Base-by-base conservation (phyloP, 2,888 invertebrate species). In the Orthosia incerta region DNA sequence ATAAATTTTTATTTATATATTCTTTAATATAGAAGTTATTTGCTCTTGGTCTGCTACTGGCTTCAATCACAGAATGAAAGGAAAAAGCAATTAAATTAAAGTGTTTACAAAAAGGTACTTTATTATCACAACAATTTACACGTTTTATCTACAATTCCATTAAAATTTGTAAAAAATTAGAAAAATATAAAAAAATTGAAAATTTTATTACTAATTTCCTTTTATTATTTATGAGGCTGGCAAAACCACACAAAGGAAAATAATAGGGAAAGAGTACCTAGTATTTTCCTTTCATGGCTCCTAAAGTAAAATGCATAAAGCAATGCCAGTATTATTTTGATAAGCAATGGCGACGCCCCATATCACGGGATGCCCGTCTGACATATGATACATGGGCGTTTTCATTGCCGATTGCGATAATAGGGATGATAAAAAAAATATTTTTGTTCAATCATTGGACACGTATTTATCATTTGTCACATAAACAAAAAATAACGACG, bases 321-420 rank as follows among this genome's bases (percentile, higher is more conserved):
- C n/a, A 76, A 1, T 23, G 53, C 20, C 13, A 23, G 15, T 55
- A 50, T 26, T 20, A 45, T 57, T 50, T 50, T 18, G n/a, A 64
- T 31, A 46, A 31, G 5, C 57, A 46, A 16, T 39, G 46, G 5
- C 5, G 9, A 5, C 45, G 15, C 20, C 18, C 39, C 12, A 3
- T 39, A 11, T 15, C 48, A 1, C 23, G 13, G 11, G 2, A 12
- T 23, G 13, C 5, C 13, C 7, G 59, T 57, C 13, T 31, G 7
- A 4, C 18, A 20, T n/a, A 31, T 13, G 51, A 31, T 31, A 5
- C 31, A 2, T n/a, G 77, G 78, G 74, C 78, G 74, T 74, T 20
- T 9, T 9, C 18, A 45, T 18, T 53, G 16, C 18, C 9, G 56
- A 48, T 48, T 1, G 4, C 46, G 5, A 57, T 56, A 7, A 13